phyloP scores from a whole-genome alignment of 2,113 vertebrate species.

The Aphelocoma coerulescens region DNA sequence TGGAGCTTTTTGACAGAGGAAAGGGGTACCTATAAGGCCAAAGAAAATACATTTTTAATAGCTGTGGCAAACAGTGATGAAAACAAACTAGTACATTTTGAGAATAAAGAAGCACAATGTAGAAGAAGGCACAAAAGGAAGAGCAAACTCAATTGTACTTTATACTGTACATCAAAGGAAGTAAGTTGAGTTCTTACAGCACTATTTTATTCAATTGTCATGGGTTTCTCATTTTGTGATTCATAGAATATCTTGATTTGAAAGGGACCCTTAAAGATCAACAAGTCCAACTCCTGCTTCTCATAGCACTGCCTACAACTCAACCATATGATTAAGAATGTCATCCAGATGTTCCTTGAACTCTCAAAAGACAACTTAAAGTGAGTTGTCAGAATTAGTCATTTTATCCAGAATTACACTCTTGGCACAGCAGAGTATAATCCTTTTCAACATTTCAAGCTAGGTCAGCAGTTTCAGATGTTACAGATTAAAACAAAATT shows the following conservation, averaged over 20 bases:
- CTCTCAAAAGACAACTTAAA: neutral
- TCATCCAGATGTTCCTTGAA: neutral
- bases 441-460: neutral
- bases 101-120: neutral
- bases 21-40: conserved; percentile 86
- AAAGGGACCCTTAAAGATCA: neutral
- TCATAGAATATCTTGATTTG: neutral
- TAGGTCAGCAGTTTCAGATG: neutral
- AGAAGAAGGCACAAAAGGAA: neutral
- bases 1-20: conserved; percentile 90
- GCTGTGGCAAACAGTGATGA: neutral
- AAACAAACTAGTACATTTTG: neutral
- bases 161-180: neutral
- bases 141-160: neutral
- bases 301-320: neutral
- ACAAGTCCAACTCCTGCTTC: neutral
- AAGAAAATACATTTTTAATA: neutral
- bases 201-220: neutral
- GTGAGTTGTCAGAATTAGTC: neutral
- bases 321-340: neutral
- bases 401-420: neutral
- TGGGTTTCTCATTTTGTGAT: neutral
- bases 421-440: neutral
- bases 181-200: neutral
- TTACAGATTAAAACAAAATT: neutral